A percentile compares a stretch with the other conserved stretches of the same genome.
These are phyloP conservation scores for Latrodectus geometricus DNA, from an alignment of 1,140 invertebrate species.

Conservation along the genomic window DNA sequence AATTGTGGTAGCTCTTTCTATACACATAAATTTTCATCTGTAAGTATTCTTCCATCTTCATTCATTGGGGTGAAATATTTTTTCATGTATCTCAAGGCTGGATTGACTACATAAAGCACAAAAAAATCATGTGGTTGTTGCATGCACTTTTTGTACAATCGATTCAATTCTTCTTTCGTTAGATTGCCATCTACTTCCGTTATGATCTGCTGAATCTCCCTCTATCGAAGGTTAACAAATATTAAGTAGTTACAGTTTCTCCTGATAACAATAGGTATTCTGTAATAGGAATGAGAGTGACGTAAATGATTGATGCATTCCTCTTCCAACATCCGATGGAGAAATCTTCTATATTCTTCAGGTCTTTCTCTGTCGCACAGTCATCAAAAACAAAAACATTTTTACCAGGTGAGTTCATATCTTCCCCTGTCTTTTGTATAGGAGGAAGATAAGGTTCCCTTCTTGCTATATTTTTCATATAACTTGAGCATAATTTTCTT, in stretches of 20 bases:
- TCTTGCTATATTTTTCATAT: background rate
- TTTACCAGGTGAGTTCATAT: slow-evolving; percentile 16
- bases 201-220: slow-evolving; percentile 24
- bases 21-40: slow-evolving; percentile 17
- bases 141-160: too few species aligned
- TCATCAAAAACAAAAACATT: slow-evolving; percentile 7
- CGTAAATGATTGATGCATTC: slow-evolving; percentile 3
- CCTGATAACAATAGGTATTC: too few species aligned
- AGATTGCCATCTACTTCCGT: too few species aligned
- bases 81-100: slow-evolving; percentile 9
- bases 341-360: background rate
- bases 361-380: slow-evolving; percentile 15
- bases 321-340: background rate
- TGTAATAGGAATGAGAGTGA: too few species aligned
- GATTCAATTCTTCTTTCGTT: too few species aligned
- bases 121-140: too few species aligned
- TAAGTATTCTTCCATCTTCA: background rate
- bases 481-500: slow-evolving; percentile 3
- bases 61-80: background rate
- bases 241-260: too few species aligned
- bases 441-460: background rate
- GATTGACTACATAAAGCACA: slow-evolving; percentile 29
- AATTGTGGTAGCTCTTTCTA: too few species aligned
- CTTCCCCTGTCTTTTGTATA: background rate
- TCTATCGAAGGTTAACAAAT: slow-evolving; percentile 3